These are phyloP conservation scores for Pandemis heparana DNA, from an alignment of 2,888 invertebrate species.

Conservation along the genomic window DNA sequence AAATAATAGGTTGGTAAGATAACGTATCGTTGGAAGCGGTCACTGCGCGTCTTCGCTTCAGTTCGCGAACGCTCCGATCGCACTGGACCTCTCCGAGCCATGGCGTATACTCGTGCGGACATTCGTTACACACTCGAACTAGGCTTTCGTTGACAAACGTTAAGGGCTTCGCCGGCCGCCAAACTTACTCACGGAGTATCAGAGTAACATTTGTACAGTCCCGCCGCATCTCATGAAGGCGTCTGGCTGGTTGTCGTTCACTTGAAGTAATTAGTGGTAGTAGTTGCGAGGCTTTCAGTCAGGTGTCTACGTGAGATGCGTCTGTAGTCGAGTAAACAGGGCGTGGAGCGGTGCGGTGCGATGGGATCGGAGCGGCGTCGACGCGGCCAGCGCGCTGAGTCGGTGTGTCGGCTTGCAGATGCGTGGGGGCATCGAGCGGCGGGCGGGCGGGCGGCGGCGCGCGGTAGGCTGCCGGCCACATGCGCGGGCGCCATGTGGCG, in stretches of 20 bases:
- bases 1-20: conserved; percentile 69
- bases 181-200: conserved; percentile 22
- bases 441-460: conserved; percentile 71
- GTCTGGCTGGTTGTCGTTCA: conserved; percentile 30
- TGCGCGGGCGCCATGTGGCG: conserved; percentile 84
- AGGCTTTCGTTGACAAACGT: conserved; percentile 58
- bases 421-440: conserved; percentile 71
- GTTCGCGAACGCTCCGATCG: conserved; percentile 81
- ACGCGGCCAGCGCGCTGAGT: conserved; percentile 78
- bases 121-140: conserved; percentile 56
- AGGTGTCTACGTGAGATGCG: conserved; percentile 38
- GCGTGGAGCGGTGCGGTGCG: conserved; percentile 79
- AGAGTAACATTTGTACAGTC: conserved; percentile 41
- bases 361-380: conserved; percentile 74
- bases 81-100: conserved; percentile 81
- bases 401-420: conserved; percentile 84
- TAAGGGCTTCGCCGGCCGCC: conserved; percentile 43
- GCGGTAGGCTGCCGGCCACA: conserved; percentile 81
- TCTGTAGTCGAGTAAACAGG: conserved; percentile 61
- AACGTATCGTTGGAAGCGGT: conserved; percentile 68
- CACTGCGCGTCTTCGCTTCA: conserved; percentile 71
- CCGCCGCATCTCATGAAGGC: conserved; percentile 42
- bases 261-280: background rate
- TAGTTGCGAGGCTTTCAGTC: conserved; percentile 6
- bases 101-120: conserved; percentile 68